A percentile compares a stretch with the other conserved stretches of the same genome.
Evolutionary conservation across 2,888 invertebrate species (phyloP).

Genomic region (Sericinus montela): DNA sequence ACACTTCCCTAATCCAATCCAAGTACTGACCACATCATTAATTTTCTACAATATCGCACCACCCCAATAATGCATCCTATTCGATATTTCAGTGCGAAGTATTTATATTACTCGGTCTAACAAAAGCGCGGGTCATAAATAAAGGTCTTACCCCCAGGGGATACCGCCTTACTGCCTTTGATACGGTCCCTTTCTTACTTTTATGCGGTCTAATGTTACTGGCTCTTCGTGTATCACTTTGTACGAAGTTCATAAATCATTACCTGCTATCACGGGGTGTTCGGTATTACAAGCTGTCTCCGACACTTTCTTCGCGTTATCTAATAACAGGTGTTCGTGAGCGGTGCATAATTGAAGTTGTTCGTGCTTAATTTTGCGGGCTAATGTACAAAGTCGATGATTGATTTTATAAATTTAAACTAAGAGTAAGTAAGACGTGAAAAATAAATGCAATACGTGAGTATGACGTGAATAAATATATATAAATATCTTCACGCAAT

Average conservation of each 20-base stretch:
- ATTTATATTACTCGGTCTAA: conserved; percentile 73
- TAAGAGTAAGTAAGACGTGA: too few species aligned
- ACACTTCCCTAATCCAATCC: conserved; percentile 58
- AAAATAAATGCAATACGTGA: too few species aligned
- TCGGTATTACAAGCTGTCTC: conserved; percentile 2
- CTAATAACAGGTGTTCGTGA: conserved; percentile 17
- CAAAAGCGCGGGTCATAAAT: conserved; percentile 71
- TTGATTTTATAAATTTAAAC: conserved; percentile 16
- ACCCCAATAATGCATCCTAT: conserved; percentile 57
- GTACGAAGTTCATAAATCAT: conserved; percentile 69
- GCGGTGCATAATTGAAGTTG: conserved; percentile 10
- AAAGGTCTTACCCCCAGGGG: conserved; percentile 61
- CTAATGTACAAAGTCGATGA: conserved; percentile 15
- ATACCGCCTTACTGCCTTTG: conserved; percentile 72
- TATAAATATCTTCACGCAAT: too few species aligned
- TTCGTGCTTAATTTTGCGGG: conserved; percentile 15
- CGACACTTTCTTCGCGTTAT: conserved; percentile 17
- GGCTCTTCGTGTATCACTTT: conserved; percentile 49
- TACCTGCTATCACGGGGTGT: conserved; percentile 39
- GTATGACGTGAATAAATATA: too few species aligned
- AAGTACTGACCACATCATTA: conserved; percentile 74
- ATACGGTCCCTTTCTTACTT: conserved; percentile 75
- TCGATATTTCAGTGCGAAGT: conserved; percentile 72
- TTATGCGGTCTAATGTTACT: conserved; percentile 68
- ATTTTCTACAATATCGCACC: conserved; percentile 73